Base-by-base conservation (phyloP, 2,797 vertebrate genomes). In the Cheirogaleus major region DNA sequence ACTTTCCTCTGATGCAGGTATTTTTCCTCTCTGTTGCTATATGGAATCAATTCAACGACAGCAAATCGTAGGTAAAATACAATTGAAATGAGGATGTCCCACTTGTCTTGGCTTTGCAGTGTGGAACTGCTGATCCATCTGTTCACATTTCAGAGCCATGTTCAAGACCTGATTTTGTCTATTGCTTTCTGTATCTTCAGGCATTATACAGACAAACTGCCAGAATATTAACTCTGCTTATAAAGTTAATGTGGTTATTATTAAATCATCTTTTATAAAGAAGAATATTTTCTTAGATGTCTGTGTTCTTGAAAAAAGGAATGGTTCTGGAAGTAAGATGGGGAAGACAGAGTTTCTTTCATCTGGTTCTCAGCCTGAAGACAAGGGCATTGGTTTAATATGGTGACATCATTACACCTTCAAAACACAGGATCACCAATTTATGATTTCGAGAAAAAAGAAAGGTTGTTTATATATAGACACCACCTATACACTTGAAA, bases 251-350 rank as follows among this genome's bases (percentile, higher is more conserved):
- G 4, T 15, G 22, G 17, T 80, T 43, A 80, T 38, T 73, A 86
- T 87, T 61, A 61, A 89, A 48, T 48, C 1, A 15, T 52, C 6
- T 73, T 93, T 95, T 76, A 85, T 75, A 55, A 20, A 84, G 45
- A 84, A 88, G 7, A 69, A 17, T 89, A 59, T 43, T 84, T 88
- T 89, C 30, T 94, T 92, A 61, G 32, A 81, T n/a, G 79, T 94
- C 38, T 76, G 7, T 91, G 25, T 65, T 94, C 93, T 88, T 67
- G 23, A 41, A 52, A 95, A 95, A 48, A 76, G 35, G 17, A 92
- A 38, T 84, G 27, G 23, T 3, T 63, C n/a, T 89, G 45, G 27
- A 95, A 85, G 25, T 13, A 80, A 91, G 48, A 73, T 67, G 14
- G 25, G 1, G 12, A 14, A 82, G 79, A 52, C 1, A 11, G 6